Conservation (phyloP, 2,888 invertebrate species). For the Coleophora deauratella region DNA sequence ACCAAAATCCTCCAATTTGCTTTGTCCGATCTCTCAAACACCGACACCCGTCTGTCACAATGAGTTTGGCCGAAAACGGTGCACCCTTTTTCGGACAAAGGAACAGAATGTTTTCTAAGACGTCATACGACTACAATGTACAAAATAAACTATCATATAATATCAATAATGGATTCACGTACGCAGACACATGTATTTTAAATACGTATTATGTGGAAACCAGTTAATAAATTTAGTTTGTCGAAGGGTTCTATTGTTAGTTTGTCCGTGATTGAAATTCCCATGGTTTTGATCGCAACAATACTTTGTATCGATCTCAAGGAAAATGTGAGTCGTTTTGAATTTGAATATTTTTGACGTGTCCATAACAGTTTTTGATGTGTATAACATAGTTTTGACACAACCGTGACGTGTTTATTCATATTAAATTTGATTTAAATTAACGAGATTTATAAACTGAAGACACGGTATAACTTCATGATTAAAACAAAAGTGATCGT, state of each 20-base stretch:
- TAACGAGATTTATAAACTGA: background rate
- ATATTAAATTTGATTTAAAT: slow-evolving; percentile 2
- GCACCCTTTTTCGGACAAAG: slow-evolving; percentile 34
- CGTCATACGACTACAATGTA: slow-evolving; percentile 42
- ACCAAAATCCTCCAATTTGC: slow-evolving; percentile 64
- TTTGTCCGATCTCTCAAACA: slow-evolving; percentile 29
- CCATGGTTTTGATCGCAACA: slow-evolving; percentile 50
- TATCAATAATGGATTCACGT: slow-evolving; percentile 68
- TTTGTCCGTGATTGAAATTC: slow-evolving; percentile 54
- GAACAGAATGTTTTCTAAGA: slow-evolving; percentile 37
- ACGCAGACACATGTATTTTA: slow-evolving; percentile 70
- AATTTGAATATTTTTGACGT: slow-evolving; percentile 55
- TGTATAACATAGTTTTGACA: slow-evolving; percentile 43
- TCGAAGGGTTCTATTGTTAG: slow-evolving; percentile 32
- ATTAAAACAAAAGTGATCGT: background rate
- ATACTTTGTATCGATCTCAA: slow-evolving; percentile 51
- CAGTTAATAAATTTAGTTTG: slow-evolving; percentile 50
- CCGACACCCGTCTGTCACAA: slow-evolving; percentile 32
- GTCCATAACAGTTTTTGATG: slow-evolving; percentile 22
- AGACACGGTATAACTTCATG: background rate
- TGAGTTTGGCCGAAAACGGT: slow-evolving; percentile 25
- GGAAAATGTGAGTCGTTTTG: slow-evolving; percentile 43
- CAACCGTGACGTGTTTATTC: slow-evolving; percentile 42
- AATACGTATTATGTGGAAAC: slow-evolving; percentile 68
- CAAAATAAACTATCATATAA: slow-evolving; percentile 73